Evolutionary conservation across 2,113 vertebrate species (phyloP).

Genomic region (Apodemus speciosus): DNA sequence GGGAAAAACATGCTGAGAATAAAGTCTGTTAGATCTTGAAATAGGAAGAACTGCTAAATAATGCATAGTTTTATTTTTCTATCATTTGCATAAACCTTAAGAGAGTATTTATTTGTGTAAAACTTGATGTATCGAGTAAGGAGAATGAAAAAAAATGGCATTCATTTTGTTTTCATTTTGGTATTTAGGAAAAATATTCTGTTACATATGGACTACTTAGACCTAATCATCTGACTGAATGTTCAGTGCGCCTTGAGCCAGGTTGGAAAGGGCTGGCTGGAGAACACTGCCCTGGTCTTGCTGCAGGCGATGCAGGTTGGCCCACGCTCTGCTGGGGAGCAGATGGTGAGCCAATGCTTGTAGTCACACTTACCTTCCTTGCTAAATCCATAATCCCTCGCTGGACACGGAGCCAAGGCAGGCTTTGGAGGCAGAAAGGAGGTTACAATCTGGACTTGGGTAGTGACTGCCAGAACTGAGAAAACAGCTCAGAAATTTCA

Average conservation of each 20-base stretch:
- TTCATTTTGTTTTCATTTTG: slow-evolving; percentile 94
- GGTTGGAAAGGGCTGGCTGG: slow-evolving; percentile 96
- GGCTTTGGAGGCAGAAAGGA: slow-evolving; percentile 99
- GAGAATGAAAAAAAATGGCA: slow-evolving; percentile 89
- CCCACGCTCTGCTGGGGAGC: slow-evolving; percentile 99
- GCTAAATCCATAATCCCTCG: slow-evolving; percentile 99
- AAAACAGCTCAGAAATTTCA: slow-evolving; percentile 98
- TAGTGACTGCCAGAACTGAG: slow-evolving; percentile 96
- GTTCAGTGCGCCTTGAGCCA: slow-evolving; percentile 96
- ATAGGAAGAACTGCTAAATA: slow-evolving; percentile 92
- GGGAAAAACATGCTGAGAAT: slow-evolving; percentile 94
- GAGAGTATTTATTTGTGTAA: slow-evolving; percentile 94
- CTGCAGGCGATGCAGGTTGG: slow-evolving; percentile 99
- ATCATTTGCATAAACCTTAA: slow-evolving; percentile 93
- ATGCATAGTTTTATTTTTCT: slow-evolving; percentile 93
- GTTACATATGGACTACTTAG: slow-evolving; percentile 99
- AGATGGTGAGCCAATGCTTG: slow-evolving; percentile 99
- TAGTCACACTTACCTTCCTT: slow-evolving; percentile 99
- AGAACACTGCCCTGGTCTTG: slow-evolving; percentile 99
- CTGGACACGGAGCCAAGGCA: slow-evolving; percentile 99
- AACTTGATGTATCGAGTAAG: slow-evolving; percentile 90
- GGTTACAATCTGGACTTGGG: slow-evolving; percentile 99
- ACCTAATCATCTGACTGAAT: slow-evolving; percentile 99
- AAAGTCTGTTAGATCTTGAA: slow-evolving; percentile 94
- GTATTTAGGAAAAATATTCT: slow-evolving; percentile 96